These are phyloP conservation scores for Poeciliopsis occidentalis DNA, from an alignment of 2,113 vertebrate species.

Conservation along the genomic window DNA sequence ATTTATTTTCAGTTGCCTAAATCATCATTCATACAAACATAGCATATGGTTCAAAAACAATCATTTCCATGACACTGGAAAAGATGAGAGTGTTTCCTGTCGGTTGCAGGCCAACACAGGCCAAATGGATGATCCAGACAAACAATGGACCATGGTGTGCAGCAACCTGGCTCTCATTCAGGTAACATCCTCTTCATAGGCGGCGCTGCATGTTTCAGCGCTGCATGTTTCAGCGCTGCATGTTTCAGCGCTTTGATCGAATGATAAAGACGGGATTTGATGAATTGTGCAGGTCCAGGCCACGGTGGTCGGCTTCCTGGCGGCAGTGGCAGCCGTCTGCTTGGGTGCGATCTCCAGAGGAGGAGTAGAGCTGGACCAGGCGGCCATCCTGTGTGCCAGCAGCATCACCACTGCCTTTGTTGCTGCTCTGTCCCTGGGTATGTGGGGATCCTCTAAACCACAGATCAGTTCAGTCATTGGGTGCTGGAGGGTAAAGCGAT, in stretches of 20 bases:
- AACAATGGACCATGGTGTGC: conserved; percentile 88
- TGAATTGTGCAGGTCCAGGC: conserved; percentile 87
- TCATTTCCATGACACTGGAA: not conserved
- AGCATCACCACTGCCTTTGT: conserved; percentile 91
- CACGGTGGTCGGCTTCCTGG: conserved; percentile 92
- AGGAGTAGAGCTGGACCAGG: conserved; percentile 85
- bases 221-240: too few relatives aligned
- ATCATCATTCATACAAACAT: not conserved
- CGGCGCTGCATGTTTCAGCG: not conserved
- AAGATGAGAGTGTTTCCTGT: not conserved
- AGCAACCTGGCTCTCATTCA: conserved; percentile 95
- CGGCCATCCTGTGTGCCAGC: conserved; percentile 90
- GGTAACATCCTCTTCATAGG: conserved; percentile 71
- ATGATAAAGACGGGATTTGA: not conserved
- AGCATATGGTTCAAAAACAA: too few relatives aligned
- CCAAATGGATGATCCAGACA: conserved; percentile 87
- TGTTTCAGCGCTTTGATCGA: not conserved
- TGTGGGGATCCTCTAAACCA: conserved; percentile 7
- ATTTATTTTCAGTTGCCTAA: too few relatives aligned
- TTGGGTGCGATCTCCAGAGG: conserved; percentile 86
- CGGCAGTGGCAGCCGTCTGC: conserved; percentile 87
- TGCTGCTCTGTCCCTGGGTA: conserved; percentile 89
- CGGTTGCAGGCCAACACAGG: conserved; percentile 90
- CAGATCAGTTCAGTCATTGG: too few relatives aligned
- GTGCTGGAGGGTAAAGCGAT: too few relatives aligned